phyloP scores from a whole-genome alignment of 2,888 invertebrate genomes.

The Chalcis sispes region DNA sequence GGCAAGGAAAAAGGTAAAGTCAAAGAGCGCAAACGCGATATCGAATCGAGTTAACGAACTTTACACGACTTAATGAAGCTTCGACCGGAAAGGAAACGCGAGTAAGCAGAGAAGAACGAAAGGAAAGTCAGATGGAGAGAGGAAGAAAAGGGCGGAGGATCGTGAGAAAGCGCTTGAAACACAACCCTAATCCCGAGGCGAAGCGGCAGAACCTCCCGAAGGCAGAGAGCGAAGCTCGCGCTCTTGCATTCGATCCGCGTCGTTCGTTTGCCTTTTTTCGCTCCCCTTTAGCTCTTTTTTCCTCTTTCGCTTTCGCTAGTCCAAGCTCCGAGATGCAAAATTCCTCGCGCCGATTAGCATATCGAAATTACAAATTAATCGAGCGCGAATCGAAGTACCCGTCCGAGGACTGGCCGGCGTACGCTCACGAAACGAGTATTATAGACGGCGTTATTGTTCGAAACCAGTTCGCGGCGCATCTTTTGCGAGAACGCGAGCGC shows the following conservation, averaged over 20 bases:
- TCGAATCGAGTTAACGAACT: slow-evolving; percentile 57
- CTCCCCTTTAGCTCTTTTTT: not conserved
- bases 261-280: slow-evolving; percentile 15
- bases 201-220: slow-evolving; percentile 55
- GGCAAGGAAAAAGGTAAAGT: slow-evolving; percentile 17
- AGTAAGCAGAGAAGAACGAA: slow-evolving; percentile 32
- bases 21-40: slow-evolving; percentile 38
- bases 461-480: slow-evolving; percentile 70
- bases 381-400: slow-evolving; percentile 70
- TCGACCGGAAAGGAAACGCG: slow-evolving; percentile 50
- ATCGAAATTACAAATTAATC: slow-evolving; percentile 75
- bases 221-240: too few relatives aligned
- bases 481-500: not conserved
- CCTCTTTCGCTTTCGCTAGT: slow-evolving; percentile 8
- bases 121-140: slow-evolving; percentile 50
- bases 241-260: slow-evolving; percentile 31
- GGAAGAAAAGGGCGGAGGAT: slow-evolving; percentile 60
- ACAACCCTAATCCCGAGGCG: slow-evolving; percentile 61
- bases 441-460: slow-evolving; percentile 71
- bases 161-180: slow-evolving; percentile 69
- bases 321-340: not conserved
- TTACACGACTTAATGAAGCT: slow-evolving; percentile 53
- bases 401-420: slow-evolving; percentile 45
- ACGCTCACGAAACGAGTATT: slow-evolving; percentile 58
- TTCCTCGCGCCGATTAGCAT: slow-evolving; percentile 65